Percentiles rank a stretch among this genome's conserved stretches.
Evolutionary conservation across 2,113 vertebrate species (phyloP).

Genomic region (Microtus pennsylvanicus): DNA sequence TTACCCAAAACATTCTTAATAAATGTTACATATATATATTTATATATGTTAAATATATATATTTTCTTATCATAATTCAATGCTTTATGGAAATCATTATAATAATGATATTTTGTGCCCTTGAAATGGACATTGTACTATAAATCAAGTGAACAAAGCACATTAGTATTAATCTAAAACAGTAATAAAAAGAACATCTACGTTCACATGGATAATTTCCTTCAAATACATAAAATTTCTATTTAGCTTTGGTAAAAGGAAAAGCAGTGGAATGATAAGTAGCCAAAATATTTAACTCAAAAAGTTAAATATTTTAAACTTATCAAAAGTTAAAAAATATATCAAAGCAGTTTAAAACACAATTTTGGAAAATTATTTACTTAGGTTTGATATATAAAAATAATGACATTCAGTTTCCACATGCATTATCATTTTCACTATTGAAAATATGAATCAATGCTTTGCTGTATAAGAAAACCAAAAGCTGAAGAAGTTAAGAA

Average conservation of each 20-base stretch:
- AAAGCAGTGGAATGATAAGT: background rate
- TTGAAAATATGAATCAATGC: background rate
- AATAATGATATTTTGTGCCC: background rate
- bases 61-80: too few relatives aligned
- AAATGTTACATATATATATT: too few relatives aligned
- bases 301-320: too few relatives aligned
- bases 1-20: too few relatives aligned
- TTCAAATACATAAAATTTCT: background rate
- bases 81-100: background rate
- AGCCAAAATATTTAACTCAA: background rate
- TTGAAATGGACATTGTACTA: background rate
- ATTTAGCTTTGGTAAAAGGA: background rate
- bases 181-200: background rate
- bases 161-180: background rate
- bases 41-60: too few relatives aligned
- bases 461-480: background rate
- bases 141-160: background rate
- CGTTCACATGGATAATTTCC: background rate
- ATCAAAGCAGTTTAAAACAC: background rate
- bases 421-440: background rate
- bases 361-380: background rate
- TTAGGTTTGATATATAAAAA: background rate
- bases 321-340: too few relatives aligned
- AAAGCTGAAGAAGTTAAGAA: background rate
- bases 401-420: background rate